Base-by-base conservation (phyloP, 2,888 invertebrate genomes). In the Halocaridina rubra region DNA sequence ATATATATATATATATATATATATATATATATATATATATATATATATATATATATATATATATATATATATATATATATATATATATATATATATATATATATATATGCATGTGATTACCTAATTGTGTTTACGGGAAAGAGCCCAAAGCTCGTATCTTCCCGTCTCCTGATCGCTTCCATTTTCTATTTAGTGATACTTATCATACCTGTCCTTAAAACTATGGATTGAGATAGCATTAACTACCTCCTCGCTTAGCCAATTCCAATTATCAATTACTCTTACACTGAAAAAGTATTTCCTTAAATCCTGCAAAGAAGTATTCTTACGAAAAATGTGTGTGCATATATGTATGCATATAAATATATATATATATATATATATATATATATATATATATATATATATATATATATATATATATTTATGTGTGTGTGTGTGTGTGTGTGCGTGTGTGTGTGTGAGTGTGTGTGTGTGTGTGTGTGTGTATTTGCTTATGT, bases 11-110 rank as follows among this genome's bases (percentile, higher is more conserved):
- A 27, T 74, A 19, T 46, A 8, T 74, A 8, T 74, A 7, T 74
- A n/a, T 33, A 8, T 33, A 29, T 71, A 2, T 3, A 10, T 71
- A 10, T 71, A 10, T 71, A 10, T 32, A 10, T 71, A 5, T 71
- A 10, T 71, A 32, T 71, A 32, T 71, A 32, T 71, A 10, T 27
- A 19, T 71, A 30, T 46, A 24, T 27, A 64, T 64, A 64, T 64
- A 64, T 64, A 7, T 7, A 64, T 64, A 64, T 64, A 64, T 13
- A 7, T 7, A 64, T 64, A 64, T 64, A 64, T 64, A 64, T 64
- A 64, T 64, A 64, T 64, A 64, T 64, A 64, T 64, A 64, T 64
- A 64, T 64, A 64, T 64, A 64, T 64, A 64, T 64, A 64, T 64
- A 64, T 64, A 64, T 64, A 64, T 32, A 71, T 32, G 7, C 3